Evolutionary conservation across 2,888 invertebrate species (phyloP), one percentile per base, ranked within the genome.

Genomic region (Frankliniella fusca): DNA sequence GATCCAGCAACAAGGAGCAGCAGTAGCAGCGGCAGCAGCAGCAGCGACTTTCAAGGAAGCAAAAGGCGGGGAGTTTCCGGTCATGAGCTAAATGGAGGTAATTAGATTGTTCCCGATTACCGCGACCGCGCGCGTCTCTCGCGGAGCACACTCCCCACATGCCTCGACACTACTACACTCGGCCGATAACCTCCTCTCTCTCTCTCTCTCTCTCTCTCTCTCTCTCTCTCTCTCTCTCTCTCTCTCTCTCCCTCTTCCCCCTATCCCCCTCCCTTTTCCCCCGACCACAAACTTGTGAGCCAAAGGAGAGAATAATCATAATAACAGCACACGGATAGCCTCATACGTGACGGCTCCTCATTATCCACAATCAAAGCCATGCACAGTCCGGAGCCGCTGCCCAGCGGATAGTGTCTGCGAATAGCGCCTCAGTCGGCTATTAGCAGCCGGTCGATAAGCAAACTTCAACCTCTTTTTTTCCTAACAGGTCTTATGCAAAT

Each of bases 71-170:
- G 70, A 27, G 70, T 76, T 76, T 76, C 70, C 70, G 70, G 70
- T 76, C 70, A 76, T 76, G 70, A 76, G 70, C 70, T 76, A 76
- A 76, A 76, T 76, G 70, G 11, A 76, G 70, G 70, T 76, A 76
- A 76, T 76, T 76, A 76, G 70, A 76, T 76, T 76, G 70, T 23
- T 23, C 27, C 27, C 70, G 70, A 76, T 76, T 76, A 61, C 61
- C 61, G 7, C 7, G 20, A 10, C 10, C 70, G 27, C n/a, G 70
- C 11, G 54, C 54, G 54, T 54, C 15, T 54, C 54, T 54, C 18
- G 54, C 18, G 18, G 54, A 9, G 20, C 54, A 70, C 70, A 76
- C 27, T 8, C 12, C 70, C 11, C 23, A 12, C 27, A 23, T 12
- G n/a, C 20, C 70, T 27, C 70, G 70, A 76, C 27, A 54, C 15